phyloP scores from a whole-genome alignment of 2,888 invertebrate species.

The Opisthograptis luteolata region DNA sequence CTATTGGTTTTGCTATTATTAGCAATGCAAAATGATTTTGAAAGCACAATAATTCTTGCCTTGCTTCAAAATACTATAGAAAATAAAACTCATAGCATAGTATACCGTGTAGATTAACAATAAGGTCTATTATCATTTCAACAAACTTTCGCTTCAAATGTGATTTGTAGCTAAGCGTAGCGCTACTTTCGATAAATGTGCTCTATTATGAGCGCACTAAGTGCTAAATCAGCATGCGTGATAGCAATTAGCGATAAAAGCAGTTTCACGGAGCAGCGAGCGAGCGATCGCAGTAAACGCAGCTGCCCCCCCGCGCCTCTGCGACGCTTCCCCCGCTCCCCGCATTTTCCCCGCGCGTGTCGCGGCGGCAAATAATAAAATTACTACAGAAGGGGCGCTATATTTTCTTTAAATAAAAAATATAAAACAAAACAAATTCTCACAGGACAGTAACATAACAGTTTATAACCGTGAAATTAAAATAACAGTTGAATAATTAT shows the following conservation, averaged over 20 bases:
- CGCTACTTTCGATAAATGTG: slow-evolving; percentile 19
- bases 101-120: not conserved
- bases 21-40: slow-evolving; percentile 12
- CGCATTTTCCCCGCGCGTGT: slow-evolving; percentile 70
- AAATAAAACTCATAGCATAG: not conserved
- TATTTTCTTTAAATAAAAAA: no score
- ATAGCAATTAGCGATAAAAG: slow-evolving; percentile 61
- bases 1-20: not conserved
- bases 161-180: slow-evolving; percentile 13
- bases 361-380: slow-evolving; percentile 63
- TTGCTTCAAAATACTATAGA: not conserved
- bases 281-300: slow-evolving; percentile 76
- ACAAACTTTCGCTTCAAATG: slow-evolving; percentile 8
- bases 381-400: not conserved
- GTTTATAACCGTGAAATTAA: no score
- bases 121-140: not conserved
- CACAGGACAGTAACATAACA: no score
- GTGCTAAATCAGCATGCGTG: slow-evolving; percentile 40
- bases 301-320: slow-evolving; percentile 65
- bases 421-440: no score
- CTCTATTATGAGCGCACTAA: accelerated
- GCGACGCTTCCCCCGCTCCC: slow-evolving; percentile 48
- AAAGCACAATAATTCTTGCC: slow-evolving; percentile 1
- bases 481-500: no score
- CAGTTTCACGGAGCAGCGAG: slow-evolving; percentile 70